phyloP scores from a whole-genome alignment of 2,888 invertebrate species.

The Camptogramma bilineatum region DNA sequence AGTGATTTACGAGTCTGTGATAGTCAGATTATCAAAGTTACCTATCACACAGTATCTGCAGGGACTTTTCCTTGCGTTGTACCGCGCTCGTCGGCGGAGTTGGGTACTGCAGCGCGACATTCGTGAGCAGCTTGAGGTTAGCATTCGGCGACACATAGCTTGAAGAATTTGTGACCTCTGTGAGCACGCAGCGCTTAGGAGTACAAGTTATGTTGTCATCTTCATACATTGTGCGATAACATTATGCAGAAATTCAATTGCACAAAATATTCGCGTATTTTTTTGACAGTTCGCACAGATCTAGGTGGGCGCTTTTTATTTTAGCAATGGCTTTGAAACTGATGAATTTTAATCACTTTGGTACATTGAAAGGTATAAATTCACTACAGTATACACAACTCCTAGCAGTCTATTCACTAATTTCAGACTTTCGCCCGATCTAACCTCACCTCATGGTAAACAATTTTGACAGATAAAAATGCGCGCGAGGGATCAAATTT shows the following conservation, averaged over 20 bases:
- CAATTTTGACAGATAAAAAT: conserved; percentile 77
- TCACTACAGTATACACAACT: conserved; percentile 19
- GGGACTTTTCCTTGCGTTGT: conserved; percentile 86
- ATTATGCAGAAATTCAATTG: conserved; percentile 74
- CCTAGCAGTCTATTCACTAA: conserved; percentile 19
- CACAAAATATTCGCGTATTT: conserved; percentile 79
- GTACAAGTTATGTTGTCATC: conserved; percentile 81
- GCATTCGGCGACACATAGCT: conserved; percentile 87
- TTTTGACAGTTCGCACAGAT: conserved; percentile 70
- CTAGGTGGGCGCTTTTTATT: conserved; percentile 65
- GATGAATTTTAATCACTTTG: conserved; percentile 28
- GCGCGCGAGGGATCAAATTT: conserved; percentile 66
- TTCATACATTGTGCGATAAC: conserved; percentile 82
- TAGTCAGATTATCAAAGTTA: conserved; percentile 49
- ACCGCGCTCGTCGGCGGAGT: conserved; percentile 81
- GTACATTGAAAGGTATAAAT: conserved; percentile 23
- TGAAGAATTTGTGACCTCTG: conserved; percentile 83
- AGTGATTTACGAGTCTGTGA: background rate
- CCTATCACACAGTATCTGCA: conserved; percentile 87
- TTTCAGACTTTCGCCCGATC: conserved; percentile 44
- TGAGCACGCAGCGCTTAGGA: conserved; percentile 82
- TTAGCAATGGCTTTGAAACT: conserved; percentile 43
- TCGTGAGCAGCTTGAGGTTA: conserved; percentile 88
- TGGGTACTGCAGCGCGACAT: conserved; percentile 85
- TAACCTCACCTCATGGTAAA: conserved; percentile 80